These are phyloP conservation scores for Nezara viridula DNA, from an alignment of 2,888 invertebrate genomes.

Conservation along the genomic window DNA sequence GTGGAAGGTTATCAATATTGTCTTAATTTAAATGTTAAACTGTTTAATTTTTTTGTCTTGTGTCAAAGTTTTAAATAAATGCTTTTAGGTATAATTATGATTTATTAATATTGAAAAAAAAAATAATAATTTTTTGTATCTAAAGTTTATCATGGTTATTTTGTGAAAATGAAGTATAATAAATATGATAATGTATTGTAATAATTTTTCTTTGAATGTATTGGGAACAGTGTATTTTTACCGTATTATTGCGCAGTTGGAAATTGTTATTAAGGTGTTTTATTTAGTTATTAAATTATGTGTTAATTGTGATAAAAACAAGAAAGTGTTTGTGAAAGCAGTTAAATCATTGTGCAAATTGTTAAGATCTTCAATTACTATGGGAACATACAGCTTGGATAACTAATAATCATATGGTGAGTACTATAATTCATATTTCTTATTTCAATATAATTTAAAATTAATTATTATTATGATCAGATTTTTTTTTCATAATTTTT, in stretches of 20 bases:
- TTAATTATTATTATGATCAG: background rate
- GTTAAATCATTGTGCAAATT: slow-evolving; percentile 1
- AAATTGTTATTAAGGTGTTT: background rate
- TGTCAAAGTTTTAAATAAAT: background rate
- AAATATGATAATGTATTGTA: background rate
- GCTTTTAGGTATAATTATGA: background rate
- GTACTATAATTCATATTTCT: background rate
- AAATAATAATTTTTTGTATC: background rate
- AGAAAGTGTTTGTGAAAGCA: slow-evolving; percentile 32
- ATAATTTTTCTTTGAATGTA: background rate
- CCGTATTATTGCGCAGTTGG: background rate
- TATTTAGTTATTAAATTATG: background rate
- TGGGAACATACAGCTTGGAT: slow-evolving; percentile 32
- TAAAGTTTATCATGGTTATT: background rate
- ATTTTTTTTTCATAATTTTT: background rate
- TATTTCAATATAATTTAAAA: background rate
- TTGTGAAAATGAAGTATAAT: background rate
- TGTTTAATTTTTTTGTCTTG: background rate
- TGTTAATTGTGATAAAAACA: slow-evolving; percentile 27
- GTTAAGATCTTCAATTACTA: background rate
- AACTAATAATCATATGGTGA: background rate
- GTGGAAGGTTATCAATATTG: slow-evolving; percentile 57
- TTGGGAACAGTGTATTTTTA: slow-evolving; percentile 29
- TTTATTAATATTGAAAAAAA: background rate
- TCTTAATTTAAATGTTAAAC: slow-evolving; percentile 51